These are phyloP conservation scores for Ifrita kowaldi DNA, from an alignment of 2,113 vertebrate species.

Conservation along the genomic window DNA sequence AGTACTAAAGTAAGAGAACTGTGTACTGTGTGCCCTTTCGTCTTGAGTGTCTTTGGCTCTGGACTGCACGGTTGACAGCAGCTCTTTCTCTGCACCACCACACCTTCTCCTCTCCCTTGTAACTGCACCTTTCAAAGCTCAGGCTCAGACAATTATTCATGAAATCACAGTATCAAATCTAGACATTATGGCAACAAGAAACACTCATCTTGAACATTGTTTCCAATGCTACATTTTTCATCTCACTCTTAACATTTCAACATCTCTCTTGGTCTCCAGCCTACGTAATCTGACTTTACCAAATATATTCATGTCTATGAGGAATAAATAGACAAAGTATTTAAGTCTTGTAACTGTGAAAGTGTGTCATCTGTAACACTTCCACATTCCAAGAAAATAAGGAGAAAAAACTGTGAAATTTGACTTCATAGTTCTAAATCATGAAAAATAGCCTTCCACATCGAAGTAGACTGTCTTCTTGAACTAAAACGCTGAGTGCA, in stretches of 20 bases:
- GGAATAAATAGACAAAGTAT: neutral
- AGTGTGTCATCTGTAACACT: neutral
- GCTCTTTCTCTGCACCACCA: neutral
- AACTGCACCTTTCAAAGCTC: neutral
- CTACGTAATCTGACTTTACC: neutral
- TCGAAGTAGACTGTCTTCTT: neutral
- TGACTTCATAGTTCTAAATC: neutral
- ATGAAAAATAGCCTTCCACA: neutral
- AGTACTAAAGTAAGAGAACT: neutral
- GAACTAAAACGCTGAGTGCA: neutral
- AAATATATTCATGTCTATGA: neutral
- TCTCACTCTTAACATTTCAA: neutral
- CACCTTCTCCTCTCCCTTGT: neutral
- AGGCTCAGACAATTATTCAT: neutral
- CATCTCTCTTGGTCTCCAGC: neutral
- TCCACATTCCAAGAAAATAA: neutral
- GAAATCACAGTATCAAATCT: neutral
- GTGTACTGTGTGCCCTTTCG: neutral
- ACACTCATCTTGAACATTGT: neutral
- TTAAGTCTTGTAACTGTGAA: neutral
- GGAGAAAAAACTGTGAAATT: neutral
- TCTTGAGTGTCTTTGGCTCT: neutral
- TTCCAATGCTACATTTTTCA: neutral
- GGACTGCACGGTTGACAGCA: rapidly evolving
- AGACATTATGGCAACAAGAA: neutral